Evolutionary conservation across 2,888 invertebrate genomes (phyloP), one percentile per base, ranked within the genome.

Genomic region (Athetis lepigone): DNA sequence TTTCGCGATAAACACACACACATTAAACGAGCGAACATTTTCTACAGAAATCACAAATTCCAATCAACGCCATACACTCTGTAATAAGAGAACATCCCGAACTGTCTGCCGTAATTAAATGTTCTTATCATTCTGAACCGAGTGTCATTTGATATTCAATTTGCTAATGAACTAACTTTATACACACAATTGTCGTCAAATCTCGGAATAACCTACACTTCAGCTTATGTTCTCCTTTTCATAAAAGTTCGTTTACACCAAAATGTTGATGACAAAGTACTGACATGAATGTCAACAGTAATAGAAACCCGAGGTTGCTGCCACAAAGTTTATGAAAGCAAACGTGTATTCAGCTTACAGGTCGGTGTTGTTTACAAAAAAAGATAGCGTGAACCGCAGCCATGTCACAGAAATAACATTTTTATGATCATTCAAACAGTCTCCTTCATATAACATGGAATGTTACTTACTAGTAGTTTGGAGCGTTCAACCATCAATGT

Each of bases 11-110:
- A 79, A 77, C 79, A 83, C 80, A 75, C 81, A 80, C 79, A 80
- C 75, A 76, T 70, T 73, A 74, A 75, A 76, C 80, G 78, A 74
- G 77, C 81, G 79, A 86, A 86, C 82, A 80, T 85, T 85, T 86
- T 85, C 83, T 80, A 85, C 72, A 82, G 83, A 83, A 88, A 87
- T 87, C 87, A 78, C 82, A 84, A 90, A 90, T 90, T 88, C 86
- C 87, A 85, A 88, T 88, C 86, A 84, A 79, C 54, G 65, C 67
- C 76, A 77, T 81, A 75, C 78, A 70, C 62, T 63, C 64, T 62
- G 21, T 50, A 65, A 80, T 67, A 74, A 56, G 50, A 54, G 29
- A 63, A 58, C 51, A 19, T 45, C 39, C 51, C 33, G 45, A 57
- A 58, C 37, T 56, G 58, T 45, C 47, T 59, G 45, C 18, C 7